Evolutionary conservation across 37 sponge, comb jelly and placozoan genomes (phyloP).

Genomic region (Theonella swinhoei): DNA sequence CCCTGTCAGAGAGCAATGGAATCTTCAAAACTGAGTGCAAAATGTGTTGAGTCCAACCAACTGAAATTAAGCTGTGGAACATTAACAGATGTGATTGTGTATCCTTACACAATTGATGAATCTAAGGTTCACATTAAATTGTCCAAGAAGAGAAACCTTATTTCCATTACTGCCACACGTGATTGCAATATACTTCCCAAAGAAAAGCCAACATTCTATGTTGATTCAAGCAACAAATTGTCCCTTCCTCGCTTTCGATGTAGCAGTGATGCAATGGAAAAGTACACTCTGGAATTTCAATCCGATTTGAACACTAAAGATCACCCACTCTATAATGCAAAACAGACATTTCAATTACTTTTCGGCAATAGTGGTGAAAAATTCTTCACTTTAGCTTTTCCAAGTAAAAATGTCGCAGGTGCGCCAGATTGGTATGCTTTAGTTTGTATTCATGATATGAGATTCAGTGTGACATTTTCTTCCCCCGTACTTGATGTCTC

Average conservation of each 20-base stretch:
- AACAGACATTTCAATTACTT: not conserved
- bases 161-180: not conserved
- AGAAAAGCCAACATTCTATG: not conserved
- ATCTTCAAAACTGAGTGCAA: not conserved
- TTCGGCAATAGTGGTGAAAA: not conserved
- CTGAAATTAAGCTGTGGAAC: not conserved
- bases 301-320: not conserved
- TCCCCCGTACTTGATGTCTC: conserved; percentile 30
- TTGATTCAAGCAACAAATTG: not conserved
- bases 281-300: not conserved
- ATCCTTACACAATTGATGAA: conserved; percentile 25
- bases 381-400: not conserved
- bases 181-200: not conserved
- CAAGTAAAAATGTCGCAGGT: not conserved
- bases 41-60: not conserved
- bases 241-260: not conserved
- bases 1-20: not conserved
- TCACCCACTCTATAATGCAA: not conserved
- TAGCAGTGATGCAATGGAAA: not conserved
- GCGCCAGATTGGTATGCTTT: not conserved
- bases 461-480: not conserved
- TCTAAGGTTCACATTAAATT: not conserved
- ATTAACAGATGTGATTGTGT: not conserved
- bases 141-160: not conserved
- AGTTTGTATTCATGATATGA: not conserved